Evolutionary conservation across 2,797 vertebrate genomes (phyloP).

Genomic region (Percopsis omiscomaycus): DNA sequence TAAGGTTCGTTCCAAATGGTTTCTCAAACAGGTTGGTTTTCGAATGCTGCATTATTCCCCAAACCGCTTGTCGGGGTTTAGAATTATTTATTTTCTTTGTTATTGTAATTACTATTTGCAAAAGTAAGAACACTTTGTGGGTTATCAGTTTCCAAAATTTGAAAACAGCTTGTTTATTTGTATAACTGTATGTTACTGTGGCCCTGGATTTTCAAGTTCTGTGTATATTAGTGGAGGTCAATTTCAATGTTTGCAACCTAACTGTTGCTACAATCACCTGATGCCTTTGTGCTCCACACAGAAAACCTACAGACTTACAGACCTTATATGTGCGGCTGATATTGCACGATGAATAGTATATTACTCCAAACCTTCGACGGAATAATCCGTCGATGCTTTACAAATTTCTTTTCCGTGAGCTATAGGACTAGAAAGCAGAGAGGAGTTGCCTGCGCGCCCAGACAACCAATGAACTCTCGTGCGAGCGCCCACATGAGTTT

Average conservation of each 20-base stretch:
- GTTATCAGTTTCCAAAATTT: no score
- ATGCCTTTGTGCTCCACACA: conserved; percentile 12
- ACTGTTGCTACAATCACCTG: conserved; percentile 53
- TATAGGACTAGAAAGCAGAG: conserved; percentile 66
- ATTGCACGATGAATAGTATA: conserved; percentile 44
- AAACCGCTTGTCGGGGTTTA: no score
- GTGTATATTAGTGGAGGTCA: conserved; percentile 30
- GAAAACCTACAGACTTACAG: conserved; percentile 26
- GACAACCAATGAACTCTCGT: conserved; percentile 78
- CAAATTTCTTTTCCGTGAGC: conserved; percentile 63
- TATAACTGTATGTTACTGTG: conserved; percentile 2
- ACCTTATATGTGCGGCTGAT: conserved; percentile 16
- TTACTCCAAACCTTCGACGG: conserved; percentile 58
- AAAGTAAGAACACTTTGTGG: no score
- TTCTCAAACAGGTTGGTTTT: no score
- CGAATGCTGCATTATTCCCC: no score
- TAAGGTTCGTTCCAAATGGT: no score
- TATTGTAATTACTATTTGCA: no score
- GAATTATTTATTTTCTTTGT: no score
- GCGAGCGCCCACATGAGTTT: conserved; percentile 75
- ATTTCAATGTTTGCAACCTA: conserved; percentile 41
- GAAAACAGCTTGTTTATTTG: background rate
- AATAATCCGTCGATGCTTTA: conserved; percentile 73
- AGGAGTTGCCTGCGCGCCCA: conserved; percentile 75
- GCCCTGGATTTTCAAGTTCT: conserved; percentile 17